These are phyloP conservation scores for Drosophila trapezifrons DNA, from an alignment of 1,140 invertebrate species.

Conservation along the genomic window DNA sequence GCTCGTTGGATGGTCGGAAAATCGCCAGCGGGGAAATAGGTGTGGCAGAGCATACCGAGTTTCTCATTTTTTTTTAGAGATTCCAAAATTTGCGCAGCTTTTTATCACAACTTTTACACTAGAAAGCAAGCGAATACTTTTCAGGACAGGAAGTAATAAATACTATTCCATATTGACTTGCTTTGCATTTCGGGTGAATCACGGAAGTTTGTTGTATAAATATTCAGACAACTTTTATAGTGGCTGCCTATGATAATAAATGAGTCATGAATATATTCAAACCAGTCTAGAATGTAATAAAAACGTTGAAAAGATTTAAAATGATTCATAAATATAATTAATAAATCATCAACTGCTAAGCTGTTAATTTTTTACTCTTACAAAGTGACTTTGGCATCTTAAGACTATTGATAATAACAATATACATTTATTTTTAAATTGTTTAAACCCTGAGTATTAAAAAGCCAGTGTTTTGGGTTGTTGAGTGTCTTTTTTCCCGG, in stretches of 20 bases:
- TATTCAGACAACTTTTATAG: constrained; percentile 8
- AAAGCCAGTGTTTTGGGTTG: neutral
- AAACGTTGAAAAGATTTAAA: neutral
- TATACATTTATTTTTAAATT: neutral
- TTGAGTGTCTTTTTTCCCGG: constrained; percentile 8
- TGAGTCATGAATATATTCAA: constrained; percentile 17
- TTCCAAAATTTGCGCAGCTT: constrained; percentile 1
- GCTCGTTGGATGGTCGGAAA: constrained; percentile 24
- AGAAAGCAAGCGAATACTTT: constrained; percentile 14
- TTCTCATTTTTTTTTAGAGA: constrained; percentile 4
- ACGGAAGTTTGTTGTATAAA: constrained; percentile 5
- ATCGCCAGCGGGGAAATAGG: constrained; percentile 45
- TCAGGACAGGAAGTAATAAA: constrained; percentile 11
- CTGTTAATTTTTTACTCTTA: no score
- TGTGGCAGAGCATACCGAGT: constrained; percentile 13
- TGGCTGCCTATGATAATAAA: neutral
- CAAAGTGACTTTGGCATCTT: no score
- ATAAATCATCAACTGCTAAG: neutral
- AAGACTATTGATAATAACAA: no score
- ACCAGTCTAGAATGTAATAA: neutral
- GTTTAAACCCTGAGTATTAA: neutral
- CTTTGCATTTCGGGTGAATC: constrained; percentile 33
- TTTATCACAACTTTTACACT: constrained; percentile 11
- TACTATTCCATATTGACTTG: constrained; percentile 2
- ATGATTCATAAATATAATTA: neutral